Percentiles rank a stretch among this genome's conserved stretches.
Conservation (phyloP, 2,888 invertebrate genomes). For the Cylloceria caligata region DNA sequence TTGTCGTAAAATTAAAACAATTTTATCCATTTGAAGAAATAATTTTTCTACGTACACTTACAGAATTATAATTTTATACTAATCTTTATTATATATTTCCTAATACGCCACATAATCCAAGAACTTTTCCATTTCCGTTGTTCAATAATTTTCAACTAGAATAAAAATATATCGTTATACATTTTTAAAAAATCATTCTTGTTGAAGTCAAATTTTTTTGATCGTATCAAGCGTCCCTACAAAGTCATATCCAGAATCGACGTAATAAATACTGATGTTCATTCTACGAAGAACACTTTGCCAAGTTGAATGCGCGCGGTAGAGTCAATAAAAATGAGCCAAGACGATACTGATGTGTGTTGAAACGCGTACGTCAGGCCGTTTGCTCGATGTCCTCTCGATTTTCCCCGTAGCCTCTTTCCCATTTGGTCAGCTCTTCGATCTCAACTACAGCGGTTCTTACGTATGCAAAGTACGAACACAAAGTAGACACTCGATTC, state of each 20-base stretch:
- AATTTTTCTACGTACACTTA: neutral
- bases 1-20: too few relatives aligned
- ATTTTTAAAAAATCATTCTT: too few relatives aligned
- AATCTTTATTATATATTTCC: too few relatives aligned
- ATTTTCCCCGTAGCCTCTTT: slow-evolving; percentile 1
- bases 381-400: slow-evolving; percentile 44
- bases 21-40: neutral
- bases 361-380: slow-evolving; percentile 60
- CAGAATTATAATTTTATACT: neutral
- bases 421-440: slow-evolving; percentile 59
- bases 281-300: slow-evolving; percentile 20
- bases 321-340: slow-evolving; percentile 58
- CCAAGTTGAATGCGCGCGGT: slow-evolving; percentile 1
- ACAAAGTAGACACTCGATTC: slow-evolving; percentile 30
- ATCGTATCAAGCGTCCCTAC: neutral
- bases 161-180: too few relatives aligned
- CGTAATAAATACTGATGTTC: neutral
- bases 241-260: neutral
- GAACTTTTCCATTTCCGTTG: too few relatives aligned
- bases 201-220: neutral
- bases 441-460: slow-evolving; percentile 28
- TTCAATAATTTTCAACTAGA: too few relatives aligned
- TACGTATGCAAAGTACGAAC: slow-evolving; percentile 66
- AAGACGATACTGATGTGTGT: slow-evolving; percentile 21
- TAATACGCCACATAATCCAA: too few relatives aligned